Evolutionary conservation across 30 jellyfish, hydroid and myxozoan genomes (phyloP).

Genomic region (Catostylus mosaicus): DNA sequence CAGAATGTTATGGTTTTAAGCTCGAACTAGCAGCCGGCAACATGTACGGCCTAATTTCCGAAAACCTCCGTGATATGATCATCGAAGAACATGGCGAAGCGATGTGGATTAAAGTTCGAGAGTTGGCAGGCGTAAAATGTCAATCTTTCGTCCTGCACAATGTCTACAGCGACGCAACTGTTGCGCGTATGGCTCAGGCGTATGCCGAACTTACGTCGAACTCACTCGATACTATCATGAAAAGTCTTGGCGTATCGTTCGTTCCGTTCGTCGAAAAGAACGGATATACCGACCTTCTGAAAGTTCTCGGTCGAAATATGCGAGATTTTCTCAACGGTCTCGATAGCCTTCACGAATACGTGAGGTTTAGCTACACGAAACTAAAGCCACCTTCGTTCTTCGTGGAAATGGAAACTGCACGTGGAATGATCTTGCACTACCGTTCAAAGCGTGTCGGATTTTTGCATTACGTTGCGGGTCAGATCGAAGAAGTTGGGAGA

Average conservation of each 20-base stretch:
- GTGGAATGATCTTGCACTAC: constrained; percentile 67
- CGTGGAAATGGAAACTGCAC: constrained; percentile 65
- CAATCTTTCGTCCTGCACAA: constrained; percentile 65
- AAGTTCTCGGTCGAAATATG: constrained; percentile 73
- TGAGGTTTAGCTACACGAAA: constrained; percentile 57
- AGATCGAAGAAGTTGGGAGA: constrained; percentile 66
- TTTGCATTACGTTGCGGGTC: constrained; percentile 66
- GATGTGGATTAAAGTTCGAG: constrained; percentile 54
- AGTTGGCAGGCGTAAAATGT: constrained; percentile 41
- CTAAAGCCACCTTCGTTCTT: constrained; percentile 74
- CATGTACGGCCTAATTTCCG: constrained; percentile 72
- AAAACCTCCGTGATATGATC: constrained; percentile 53
- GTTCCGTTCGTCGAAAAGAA: constrained; percentile 55
- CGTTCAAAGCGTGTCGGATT: constrained; percentile 58
- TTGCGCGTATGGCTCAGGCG: constrained; percentile 60
- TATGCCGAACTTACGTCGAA: constrained; percentile 45
- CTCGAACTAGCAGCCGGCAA: not conserved
- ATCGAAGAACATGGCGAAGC: constrained; percentile 58
- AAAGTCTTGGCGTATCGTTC: constrained; percentile 55
- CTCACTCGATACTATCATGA: constrained; percentile 46
- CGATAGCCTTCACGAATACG: constrained; percentile 74
- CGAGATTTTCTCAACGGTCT: constrained; percentile 74
- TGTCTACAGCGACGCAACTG: constrained; percentile 40
- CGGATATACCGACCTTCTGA: constrained; percentile 56
- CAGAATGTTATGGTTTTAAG: no score